phyloP scores from a whole-genome alignment of 2,797 vertebrate species.

The Otolemur crassicaudatus region DNA sequence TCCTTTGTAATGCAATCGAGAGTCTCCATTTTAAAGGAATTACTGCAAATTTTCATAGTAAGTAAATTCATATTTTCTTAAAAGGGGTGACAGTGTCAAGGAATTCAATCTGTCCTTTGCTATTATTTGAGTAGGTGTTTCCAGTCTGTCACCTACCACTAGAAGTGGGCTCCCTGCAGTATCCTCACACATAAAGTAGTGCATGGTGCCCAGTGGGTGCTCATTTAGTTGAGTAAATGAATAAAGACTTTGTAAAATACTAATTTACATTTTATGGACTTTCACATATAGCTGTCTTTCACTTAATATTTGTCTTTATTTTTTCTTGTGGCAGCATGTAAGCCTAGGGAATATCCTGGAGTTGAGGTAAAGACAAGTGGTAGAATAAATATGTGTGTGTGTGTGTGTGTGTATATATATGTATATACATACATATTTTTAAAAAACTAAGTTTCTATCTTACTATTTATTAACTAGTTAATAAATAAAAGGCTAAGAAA shows the following conservation, averaged over 20 bases:
- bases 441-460: neutral
- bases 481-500: neutral
- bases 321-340: neutral
- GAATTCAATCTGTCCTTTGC: neutral
- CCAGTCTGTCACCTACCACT: neutral
- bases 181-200: neutral
- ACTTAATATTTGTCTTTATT: constrained; percentile 8
- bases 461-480: neutral
- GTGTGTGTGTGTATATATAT: no score
- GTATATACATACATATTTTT: neutral
- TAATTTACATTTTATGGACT: neutral
- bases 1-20: neutral
- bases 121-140: neutral
- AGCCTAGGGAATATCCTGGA: neutral
- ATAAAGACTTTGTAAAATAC: neutral
- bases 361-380: neutral
- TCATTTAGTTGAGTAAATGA: neutral
- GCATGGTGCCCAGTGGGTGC: neutral
- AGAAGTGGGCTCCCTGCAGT: neutral
- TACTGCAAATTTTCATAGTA: neutral
- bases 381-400: neutral
- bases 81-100: neutral
- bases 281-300: neutral
- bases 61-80: neutral
- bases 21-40: neutral